phyloP scores from a whole-genome alignment of 2,888 invertebrate species.

The Euclidia mi region DNA sequence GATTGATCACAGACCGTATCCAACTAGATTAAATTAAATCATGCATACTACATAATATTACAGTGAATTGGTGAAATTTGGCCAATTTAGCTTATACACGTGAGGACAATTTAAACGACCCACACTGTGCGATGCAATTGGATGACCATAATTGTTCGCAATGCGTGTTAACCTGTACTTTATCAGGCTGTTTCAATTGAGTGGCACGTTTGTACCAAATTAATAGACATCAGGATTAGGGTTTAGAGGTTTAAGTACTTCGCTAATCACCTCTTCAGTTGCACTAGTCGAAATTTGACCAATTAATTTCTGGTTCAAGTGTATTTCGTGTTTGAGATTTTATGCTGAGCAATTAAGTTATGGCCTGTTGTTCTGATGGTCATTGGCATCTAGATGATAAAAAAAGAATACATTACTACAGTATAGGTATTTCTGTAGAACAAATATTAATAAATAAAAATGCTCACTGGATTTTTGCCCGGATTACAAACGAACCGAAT shows the following conservation, averaged over 20 bases:
- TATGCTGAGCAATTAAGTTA: conserved; percentile 6
- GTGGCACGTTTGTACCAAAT: conserved; percentile 71
- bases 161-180: conserved; percentile 79
- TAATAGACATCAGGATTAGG: conserved; percentile 77
- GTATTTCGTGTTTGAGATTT: conserved; percentile 13
- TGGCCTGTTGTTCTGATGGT: not conserved
- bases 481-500: too few relatives aligned
- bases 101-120: conserved; percentile 61
- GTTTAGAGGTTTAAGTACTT: conserved; percentile 72
- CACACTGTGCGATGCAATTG: conserved; percentile 65
- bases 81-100: conserved; percentile 42
- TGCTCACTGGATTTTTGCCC: too few relatives aligned
- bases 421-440: too few relatives aligned
- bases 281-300: conserved; percentile 62
- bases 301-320: conserved; percentile 60
- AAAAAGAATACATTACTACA: too few relatives aligned
- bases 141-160: conserved; percentile 78
- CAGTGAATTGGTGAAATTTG: conserved; percentile 40
- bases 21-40: conserved; percentile 32
- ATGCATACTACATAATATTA: conserved; percentile 20
- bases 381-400: too few relatives aligned
- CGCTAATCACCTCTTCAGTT: conserved; percentile 76
- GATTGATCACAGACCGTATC: conserved; percentile 40
- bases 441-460: too few relatives aligned
- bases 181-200: conserved; percentile 76